phyloP scores from a whole-genome alignment of 2,113 vertebrate genomes.

The Lathamus discolor region DNA sequence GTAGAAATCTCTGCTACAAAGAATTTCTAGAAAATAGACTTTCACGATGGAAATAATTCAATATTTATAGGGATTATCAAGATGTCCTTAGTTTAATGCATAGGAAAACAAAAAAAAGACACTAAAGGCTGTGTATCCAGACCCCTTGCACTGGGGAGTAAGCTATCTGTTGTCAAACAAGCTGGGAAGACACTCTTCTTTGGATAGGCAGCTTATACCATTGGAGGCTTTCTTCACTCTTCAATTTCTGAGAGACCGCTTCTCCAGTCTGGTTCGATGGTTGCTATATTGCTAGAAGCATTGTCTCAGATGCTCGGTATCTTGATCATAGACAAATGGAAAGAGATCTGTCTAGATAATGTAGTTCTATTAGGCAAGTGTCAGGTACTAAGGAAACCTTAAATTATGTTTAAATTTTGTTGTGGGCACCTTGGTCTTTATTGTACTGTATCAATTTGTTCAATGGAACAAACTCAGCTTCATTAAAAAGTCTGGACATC shows the following conservation, averaged over 20 bases:
- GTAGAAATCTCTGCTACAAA: background rate
- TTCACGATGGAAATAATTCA: background rate
- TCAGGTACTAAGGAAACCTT: background rate
- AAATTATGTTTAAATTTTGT: background rate
- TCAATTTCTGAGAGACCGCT: background rate
- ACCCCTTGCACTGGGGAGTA: background rate
- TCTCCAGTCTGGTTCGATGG: background rate
- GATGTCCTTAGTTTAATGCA: background rate
- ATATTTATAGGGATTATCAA: background rate
- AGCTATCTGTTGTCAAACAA: background rate
- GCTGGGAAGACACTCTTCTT: background rate
- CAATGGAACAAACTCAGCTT: background rate
- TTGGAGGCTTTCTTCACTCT: background rate
- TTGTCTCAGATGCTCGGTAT: background rate
- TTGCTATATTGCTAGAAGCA: background rate
- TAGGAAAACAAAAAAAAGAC: background rate
- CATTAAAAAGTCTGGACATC: background rate
- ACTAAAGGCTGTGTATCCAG: background rate
- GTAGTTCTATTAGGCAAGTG: background rate
- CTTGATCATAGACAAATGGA: background rate
- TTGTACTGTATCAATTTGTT: background rate
- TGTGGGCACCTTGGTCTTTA: background rate
- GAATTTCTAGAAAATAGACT: background rate
- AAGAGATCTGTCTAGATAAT: background rate
- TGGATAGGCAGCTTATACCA: background rate